phyloP scores from a whole-genome alignment of 2,113 vertebrate species.

The Felis chaus region DNA sequence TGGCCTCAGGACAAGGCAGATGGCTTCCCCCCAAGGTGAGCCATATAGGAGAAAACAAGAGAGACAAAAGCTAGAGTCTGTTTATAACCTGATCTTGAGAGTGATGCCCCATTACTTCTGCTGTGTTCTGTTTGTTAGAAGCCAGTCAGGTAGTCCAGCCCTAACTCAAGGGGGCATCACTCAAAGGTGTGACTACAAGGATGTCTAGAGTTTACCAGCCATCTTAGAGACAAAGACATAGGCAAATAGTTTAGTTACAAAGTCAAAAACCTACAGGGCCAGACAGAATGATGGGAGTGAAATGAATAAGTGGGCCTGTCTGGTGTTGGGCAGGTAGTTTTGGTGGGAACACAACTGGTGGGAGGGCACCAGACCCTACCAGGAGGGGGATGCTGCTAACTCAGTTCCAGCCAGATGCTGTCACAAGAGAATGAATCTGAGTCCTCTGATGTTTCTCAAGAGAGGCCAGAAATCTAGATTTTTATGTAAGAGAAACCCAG shows the following conservation, averaged over 20 bases:
- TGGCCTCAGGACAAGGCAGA: not conserved
- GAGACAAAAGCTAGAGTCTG: not conserved
- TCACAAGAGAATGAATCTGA: not conserved
- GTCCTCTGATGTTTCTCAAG: not conserved
- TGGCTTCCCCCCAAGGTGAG: not conserved
- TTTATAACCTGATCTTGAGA: not conserved
- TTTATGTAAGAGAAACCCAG: not conserved
- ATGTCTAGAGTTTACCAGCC: no score
- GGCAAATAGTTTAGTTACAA: not conserved
- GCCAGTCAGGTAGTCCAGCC: not conserved
- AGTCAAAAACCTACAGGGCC: not conserved
- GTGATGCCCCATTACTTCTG: not conserved
- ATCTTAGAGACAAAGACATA: not conserved
- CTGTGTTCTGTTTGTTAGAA: not conserved
- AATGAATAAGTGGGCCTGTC: not conserved
- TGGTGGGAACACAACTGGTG: not conserved
- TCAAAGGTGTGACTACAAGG: not conserved
- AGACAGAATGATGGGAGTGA: not conserved
- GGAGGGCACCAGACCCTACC: not conserved
- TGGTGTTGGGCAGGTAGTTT: not conserved
- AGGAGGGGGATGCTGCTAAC: not conserved
- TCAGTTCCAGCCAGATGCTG: not conserved
- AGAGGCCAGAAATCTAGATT: not conserved
- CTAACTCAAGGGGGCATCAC: not conserved
- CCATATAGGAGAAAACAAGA: not conserved